Evolutionary conservation across 2,113 vertebrate species (phyloP).

Genomic region (Perca flavescens): DNA sequence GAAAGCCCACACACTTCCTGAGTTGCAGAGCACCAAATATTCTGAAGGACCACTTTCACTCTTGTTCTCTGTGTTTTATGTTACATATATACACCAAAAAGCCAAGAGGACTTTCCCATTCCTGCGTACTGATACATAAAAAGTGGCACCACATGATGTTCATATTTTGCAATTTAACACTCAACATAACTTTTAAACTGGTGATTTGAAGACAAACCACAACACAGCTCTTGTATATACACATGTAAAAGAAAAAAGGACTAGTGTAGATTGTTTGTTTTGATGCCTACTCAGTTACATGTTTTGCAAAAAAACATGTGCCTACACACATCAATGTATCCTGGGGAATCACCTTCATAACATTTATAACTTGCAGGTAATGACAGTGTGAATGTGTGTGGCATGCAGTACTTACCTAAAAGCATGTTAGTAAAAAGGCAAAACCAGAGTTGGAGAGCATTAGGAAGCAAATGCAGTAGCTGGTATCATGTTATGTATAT

Average conservation of each 20-base stretch:
- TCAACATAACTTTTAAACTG: not conserved
- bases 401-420: not conserved
- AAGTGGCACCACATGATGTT: not conserved
- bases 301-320: not conserved
- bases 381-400: slow-evolving; percentile 16
- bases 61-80: slow-evolving; percentile 9
- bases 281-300: not conserved
- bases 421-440: not conserved
- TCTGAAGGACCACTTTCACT: slow-evolving; percentile 36
- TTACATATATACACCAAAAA: slow-evolving; percentile 1
- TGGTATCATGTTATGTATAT: not conserved
- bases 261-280: not conserved
- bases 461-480: not conserved
- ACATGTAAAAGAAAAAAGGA: not conserved
- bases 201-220: not conserved
- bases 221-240: not conserved
- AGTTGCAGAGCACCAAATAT: slow-evolving; percentile 9
- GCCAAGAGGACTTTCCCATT: slow-evolving; percentile 27
- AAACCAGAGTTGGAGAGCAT: not conserved
- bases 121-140: not conserved
- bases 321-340: not conserved
- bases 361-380: not conserved
- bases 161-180: not conserved
- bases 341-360: slow-evolving; percentile 20
- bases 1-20: slow-evolving; percentile 71